Conservation (phyloP, 2,113 vertebrate genomes). For the Elephantulus edwardii region DNA sequence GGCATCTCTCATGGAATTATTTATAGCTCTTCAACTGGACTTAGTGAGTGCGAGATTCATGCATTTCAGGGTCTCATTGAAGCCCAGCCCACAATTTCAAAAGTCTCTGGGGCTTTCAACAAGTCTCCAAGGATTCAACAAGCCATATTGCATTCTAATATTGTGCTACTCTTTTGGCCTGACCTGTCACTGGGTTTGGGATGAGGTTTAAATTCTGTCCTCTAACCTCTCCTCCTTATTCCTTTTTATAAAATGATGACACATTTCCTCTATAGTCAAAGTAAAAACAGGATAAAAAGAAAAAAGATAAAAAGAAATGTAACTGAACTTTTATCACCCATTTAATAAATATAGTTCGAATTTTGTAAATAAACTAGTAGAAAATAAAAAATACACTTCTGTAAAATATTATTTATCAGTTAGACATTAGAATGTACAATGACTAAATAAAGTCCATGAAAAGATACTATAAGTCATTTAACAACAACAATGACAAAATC, state of each 20-base stretch:
- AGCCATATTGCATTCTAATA: not conserved
- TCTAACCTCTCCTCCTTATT: not conserved
- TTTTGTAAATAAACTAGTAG: too few relatives aligned
- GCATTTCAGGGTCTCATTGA: not conserved
- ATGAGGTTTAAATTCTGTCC: not conserved
- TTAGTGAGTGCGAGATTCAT: not conserved
- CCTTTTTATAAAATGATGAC: not conserved
- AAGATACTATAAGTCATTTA: not conserved
- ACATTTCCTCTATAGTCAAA: not conserved
- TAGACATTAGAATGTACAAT: slow-evolving; percentile 35
- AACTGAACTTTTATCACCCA: not conserved
- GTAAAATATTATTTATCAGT: slow-evolving; percentile 25
- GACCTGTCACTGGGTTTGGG: slow-evolving; percentile 19
- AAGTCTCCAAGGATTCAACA: not conserved
- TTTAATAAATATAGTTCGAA: slow-evolving; percentile 26
- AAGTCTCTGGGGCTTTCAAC: not conserved
- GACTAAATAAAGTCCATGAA: not conserved
- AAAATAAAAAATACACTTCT: slow-evolving; percentile 14
- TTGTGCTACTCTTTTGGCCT: not conserved
- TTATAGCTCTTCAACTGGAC: not conserved
- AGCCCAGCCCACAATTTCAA: not conserved
- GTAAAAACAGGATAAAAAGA: not conserved
- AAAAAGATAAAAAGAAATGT: not conserved
- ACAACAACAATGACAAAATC: too few relatives aligned
- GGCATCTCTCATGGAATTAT: not conserved